phyloP scores from a whole-genome alignment of 2,797 vertebrate genomes.

The Tokudaia muenninki region DNA sequence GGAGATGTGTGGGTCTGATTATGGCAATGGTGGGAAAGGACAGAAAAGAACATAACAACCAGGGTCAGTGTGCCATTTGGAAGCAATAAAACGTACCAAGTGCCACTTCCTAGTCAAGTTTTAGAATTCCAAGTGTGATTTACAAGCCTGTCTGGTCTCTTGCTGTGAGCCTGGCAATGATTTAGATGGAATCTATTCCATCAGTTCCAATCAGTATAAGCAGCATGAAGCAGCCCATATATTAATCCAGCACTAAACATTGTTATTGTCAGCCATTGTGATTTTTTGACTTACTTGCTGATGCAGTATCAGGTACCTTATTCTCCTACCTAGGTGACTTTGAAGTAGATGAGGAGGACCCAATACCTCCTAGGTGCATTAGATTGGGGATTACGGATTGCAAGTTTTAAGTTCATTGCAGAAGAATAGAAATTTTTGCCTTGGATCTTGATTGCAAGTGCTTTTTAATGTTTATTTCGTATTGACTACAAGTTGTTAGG shows the following conservation, averaged over 20 bases:
- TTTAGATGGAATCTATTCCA: background rate
- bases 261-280: background rate
- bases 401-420: background rate
- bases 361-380: background rate
- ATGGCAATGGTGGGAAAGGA: background rate
- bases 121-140: background rate
- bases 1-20: background rate
- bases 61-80: background rate
- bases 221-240: background rate
- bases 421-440: background rate
- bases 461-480: background rate
- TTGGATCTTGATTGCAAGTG: background rate
- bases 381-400: background rate
- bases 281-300: constrained; percentile 10
- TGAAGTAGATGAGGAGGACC: background rate
- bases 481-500: background rate
- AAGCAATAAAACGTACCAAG: background rate
- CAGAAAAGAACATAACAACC: background rate
- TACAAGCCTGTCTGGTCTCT: background rate
- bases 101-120: background rate
- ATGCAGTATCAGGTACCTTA: background rate
- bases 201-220: background rate
- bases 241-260: constrained; percentile 24
- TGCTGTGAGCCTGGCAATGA: background rate
- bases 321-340: background rate